Base-by-base conservation (phyloP, 2,888 invertebrate genomes). In the Drosophila neutralis region DNA sequence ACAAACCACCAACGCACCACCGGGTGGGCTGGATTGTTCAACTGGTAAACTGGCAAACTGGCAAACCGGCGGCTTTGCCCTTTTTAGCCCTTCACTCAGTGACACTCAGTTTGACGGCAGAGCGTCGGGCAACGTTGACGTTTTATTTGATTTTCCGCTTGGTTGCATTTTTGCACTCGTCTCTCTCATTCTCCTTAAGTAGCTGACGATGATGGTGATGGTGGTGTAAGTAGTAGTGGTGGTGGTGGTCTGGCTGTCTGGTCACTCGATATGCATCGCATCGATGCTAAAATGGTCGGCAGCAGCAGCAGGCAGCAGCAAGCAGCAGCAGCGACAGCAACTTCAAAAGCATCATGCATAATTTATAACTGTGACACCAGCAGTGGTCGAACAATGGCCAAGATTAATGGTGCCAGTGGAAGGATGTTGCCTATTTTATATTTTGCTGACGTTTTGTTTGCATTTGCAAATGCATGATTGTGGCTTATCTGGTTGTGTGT, bases 81-180 rank as follows among this genome's bases (percentile, higher is more conserved):
- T 61, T 68, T 67, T 69, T 74, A 61, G 70, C 66, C 78, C 66
- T 66, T 67, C 65, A 69, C 53, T 65, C 61, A 29, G 64, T 69
- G 75, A 75, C 78, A 77, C 69, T 69, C 69, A 62, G 78, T 64
- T 66, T 69, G 68, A 70, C 64, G 76, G 69, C 53, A 61, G 62
- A 48, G 67, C 69, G 69, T 61, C 70, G 70, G 71, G 59, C 49
- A 65, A 73, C 78, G 83, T 78, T 90, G 84, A 86, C 87, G 89
- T 87, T 87, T 89, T 87, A 90, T 90, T 90, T 90, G 90, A 90
- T 90, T 90, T 90, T 87, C 83, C 87, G 90, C 89, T 81, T 84
- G 75, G 87, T 57, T 89, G 89, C 80, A 69, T 77, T 82, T 83
- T 64, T 78, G 73, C 84, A 77, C 83, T 84, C 85, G 77, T 69